Evolutionary conservation across 2,888 invertebrate genomes (phyloP), one percentile per base, ranked within the genome.

Genomic region (Flexamia atlantica): DNA sequence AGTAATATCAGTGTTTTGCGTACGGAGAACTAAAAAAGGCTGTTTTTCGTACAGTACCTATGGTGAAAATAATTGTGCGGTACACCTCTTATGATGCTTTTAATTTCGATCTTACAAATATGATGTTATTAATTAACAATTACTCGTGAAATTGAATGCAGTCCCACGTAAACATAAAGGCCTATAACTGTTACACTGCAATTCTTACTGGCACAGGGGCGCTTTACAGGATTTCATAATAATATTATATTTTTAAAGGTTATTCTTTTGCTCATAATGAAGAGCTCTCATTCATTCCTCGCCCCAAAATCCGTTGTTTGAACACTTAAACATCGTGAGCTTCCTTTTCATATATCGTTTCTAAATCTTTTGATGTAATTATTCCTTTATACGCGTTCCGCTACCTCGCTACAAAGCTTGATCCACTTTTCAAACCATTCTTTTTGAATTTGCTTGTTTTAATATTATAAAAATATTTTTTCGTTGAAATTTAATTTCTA

Each of bases 311-410:
- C 42, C 20, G 42, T 72, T 76, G 76, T 76, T 46, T n/a, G 20
- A 32, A 72, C 72, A 72, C 72, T 72, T 40, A 36, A 72, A 36
- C 72, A 36, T 72, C 42, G 72, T 20, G 4, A 72, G 46, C 42
- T 14, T 50, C 25, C 46, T 25, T n/a, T 76, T 76, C n/a, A 76
- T 50, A 46, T 30, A n/a, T 5, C 64, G 76, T 46, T 76, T 76
- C 76, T 76, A 50, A 50, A 76, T 76, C 76, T 76, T 76, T 76
- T 76, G 76, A 76, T 76, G 76, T 76, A 46, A 76, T 76, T 76
- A 76, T 25, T 76, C 46, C 50, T 72, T 30, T 72, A 72, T 40
- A n/a, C 40, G 7, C 40, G 53, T 40, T 2, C 72, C 76, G 50
- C 76, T 46, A 20, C 40, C 46, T 46, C 76, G 1, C 5, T 40